A percentile compares a stretch with the other conserved stretches of the same genome.
These are phyloP conservation scores for Montipora cactus DNA, from an alignment of 64 coral and sea anemone genomes.

Conservation along the genomic window DNA sequence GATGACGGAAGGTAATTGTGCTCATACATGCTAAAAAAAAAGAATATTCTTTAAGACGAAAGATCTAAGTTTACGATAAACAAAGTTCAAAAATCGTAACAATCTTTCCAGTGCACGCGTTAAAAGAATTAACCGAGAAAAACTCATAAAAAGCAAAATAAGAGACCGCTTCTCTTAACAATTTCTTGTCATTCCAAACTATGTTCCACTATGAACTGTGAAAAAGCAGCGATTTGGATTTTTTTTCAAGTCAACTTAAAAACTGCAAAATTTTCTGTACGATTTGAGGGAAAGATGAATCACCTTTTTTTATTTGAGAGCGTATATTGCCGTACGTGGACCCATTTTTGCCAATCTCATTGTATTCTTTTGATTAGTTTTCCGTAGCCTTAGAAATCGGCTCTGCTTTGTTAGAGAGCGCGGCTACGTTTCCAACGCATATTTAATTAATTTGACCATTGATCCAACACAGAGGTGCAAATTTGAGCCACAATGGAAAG, in stretches of 20 bases:
- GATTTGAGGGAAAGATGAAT: too few relatives aligned
- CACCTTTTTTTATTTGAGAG: too few relatives aligned
- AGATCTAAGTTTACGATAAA: not conserved
- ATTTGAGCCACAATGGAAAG: slow-evolving; percentile 75
- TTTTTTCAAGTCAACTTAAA: not conserved
- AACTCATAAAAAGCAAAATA: not conserved
- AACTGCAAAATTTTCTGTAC: too few relatives aligned
- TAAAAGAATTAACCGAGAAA: not conserved
- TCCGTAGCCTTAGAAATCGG: slow-evolving; percentile 9
- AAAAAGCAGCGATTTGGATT: slow-evolving; percentile 2
- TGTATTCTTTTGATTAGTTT: not conserved
- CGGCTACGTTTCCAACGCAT: slow-evolving; percentile 56
- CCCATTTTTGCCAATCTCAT: not conserved
- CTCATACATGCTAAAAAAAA: not conserved
- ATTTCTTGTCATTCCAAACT: slow-evolving; percentile 3
- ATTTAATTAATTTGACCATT: slow-evolving; percentile 86
- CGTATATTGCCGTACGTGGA: not conserved
- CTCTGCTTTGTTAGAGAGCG: not conserved
- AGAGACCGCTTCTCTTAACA: not conserved
- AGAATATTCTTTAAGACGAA: not conserved
- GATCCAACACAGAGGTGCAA: slow-evolving; percentile 91
- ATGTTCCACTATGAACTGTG: not conserved
- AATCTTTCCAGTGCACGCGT: too few relatives aligned
- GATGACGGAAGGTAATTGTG: slow-evolving; percentile 7
- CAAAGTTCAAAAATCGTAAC: not conserved